phyloP scores from a whole-genome alignment of 2,797 vertebrate species.

The Glyptemys insculpta region DNA sequence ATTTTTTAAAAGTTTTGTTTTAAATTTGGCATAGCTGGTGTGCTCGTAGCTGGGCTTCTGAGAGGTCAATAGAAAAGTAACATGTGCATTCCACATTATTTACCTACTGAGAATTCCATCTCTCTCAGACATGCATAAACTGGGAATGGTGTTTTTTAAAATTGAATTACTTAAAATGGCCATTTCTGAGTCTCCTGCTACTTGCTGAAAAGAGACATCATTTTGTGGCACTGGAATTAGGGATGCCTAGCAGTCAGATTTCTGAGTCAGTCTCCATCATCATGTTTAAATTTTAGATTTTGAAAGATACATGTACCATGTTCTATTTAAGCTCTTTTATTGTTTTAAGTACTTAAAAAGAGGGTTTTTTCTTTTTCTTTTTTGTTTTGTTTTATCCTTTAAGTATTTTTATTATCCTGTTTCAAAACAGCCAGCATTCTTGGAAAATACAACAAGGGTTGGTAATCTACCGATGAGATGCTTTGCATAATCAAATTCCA shows the following conservation, averaged over 20 bases:
- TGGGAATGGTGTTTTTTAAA: background rate
- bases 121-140: background rate
- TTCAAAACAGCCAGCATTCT: background rate
- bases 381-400: background rate
- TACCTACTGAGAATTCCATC: background rate
- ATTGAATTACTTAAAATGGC: slow-evolving; percentile 2
- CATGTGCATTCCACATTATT: background rate
- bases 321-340: background rate
- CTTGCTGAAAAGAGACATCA: background rate
- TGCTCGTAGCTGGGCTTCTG: background rate
- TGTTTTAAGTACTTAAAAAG: background rate
- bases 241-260: accelerated
- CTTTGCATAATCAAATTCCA: accelerated
- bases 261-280: background rate
- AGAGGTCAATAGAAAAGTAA: slow-evolving; percentile 33
- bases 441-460: background rate
- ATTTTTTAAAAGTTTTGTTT: slow-evolving; percentile 60
- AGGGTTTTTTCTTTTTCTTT: accelerated
- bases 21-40: slow-evolving; percentile 29
- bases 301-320: background rate
- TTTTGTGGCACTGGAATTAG: background rate
- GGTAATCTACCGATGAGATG: background rate
- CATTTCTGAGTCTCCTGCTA: background rate
- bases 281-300: background rate
- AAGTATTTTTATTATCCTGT: background rate